Base-by-base conservation (phyloP, 1,140 invertebrate genomes). In the Platyscapa corneri region DNA sequence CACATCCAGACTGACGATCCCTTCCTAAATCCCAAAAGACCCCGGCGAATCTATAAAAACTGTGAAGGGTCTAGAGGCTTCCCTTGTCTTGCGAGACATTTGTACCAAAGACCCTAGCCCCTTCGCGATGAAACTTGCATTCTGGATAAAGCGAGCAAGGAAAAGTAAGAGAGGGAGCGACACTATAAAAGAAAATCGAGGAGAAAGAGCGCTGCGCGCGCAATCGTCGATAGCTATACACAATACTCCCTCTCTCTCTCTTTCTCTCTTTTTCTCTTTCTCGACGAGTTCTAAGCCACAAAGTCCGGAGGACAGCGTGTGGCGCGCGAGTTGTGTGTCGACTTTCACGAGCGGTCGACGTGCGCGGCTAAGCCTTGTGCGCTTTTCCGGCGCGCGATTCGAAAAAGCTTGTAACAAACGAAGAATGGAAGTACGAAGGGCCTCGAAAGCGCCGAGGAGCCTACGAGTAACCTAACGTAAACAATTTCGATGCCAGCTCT, bases 311-410 rank as follows among this genome's bases (percentile, higher is more conserved):
- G 0, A 60, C 23, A 39, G 34, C 30, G 20, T 23, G 46, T 14
- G 18, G 42, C 1, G 46, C 46, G 67, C 79, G 84, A 85, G 84
- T 85, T 75, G 49, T 72, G 72, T 79, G 18, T 56, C 75, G 79
- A 85, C 84, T 85, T 77, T 85, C 70, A 72, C 65, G 56, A 49
- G 32, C 60, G 79, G 0, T 34, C 56, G 77, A 85, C 84, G 84
- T 75, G 72, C n/a, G 8, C 30, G 46, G n/a, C 27, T 16, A 46
- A 23, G 34, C 49, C 23, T 27, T 14, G 23, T 27, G 5, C 20
- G 34, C 60, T 37, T 60, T 37, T 23, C 39, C 18, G 42, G 1
- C 34, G 56, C 37, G 72, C 37, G 14, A 37, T 77, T 77, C 56
- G 56, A 60, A 60, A 27, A 27, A 5, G 2, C 3, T 0, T 23